Percentiles rank a stretch among this genome's conserved stretches.
These are phyloP conservation scores for Uloborus diversus DNA, from an alignment of 1,140 invertebrate species.

Conservation along the genomic window DNA sequence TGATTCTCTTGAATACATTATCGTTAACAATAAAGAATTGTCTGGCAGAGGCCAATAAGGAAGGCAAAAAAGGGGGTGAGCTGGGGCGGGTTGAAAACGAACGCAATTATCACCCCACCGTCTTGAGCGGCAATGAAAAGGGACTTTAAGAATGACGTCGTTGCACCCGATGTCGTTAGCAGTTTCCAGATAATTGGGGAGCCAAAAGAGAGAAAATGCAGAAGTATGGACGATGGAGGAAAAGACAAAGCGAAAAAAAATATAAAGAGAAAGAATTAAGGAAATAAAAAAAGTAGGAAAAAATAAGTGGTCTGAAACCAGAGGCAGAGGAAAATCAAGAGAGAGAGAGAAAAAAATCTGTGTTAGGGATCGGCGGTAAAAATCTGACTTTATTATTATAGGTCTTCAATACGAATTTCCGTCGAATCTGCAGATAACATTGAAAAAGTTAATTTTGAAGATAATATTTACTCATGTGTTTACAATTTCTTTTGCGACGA, in stretches of 20 bases:
- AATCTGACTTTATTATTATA: not conserved
- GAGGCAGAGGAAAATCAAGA: slow-evolving; percentile 23
- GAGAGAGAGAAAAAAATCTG: not conserved
- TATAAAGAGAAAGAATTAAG: slow-evolving; percentile 37
- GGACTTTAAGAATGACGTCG: slow-evolving; percentile 31
- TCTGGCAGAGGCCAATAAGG: slow-evolving; percentile 44
- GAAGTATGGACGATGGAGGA: not conserved
- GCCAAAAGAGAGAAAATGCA: slow-evolving; percentile 4
- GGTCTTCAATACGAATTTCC: too few species aligned
- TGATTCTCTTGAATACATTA: slow-evolving; percentile 38
- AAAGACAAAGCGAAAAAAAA: slow-evolving; percentile 20
- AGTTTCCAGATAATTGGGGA: slow-evolving; percentile 49
- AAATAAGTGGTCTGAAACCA: slow-evolving; percentile 40
- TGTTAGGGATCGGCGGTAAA: not conserved
- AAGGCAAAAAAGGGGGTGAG: not conserved
- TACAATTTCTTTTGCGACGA: too few species aligned
- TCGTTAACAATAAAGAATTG: slow-evolving; percentile 48
- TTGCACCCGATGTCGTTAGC: slow-evolving; percentile 29
- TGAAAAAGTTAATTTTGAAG: too few species aligned
- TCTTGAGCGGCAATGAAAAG: slow-evolving; percentile 46
- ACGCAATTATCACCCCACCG: slow-evolving; percentile 33
- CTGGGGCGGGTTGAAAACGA: slow-evolving; percentile 10
- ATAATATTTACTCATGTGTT: too few species aligned
- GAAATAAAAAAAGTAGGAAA: slow-evolving; percentile 29
- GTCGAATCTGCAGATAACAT: too few species aligned